Evolutionary conservation across 1,140 invertebrate species (phyloP), one percentile per base, ranked within the genome.

Genomic region (Zaprionus ornatus): DNA sequence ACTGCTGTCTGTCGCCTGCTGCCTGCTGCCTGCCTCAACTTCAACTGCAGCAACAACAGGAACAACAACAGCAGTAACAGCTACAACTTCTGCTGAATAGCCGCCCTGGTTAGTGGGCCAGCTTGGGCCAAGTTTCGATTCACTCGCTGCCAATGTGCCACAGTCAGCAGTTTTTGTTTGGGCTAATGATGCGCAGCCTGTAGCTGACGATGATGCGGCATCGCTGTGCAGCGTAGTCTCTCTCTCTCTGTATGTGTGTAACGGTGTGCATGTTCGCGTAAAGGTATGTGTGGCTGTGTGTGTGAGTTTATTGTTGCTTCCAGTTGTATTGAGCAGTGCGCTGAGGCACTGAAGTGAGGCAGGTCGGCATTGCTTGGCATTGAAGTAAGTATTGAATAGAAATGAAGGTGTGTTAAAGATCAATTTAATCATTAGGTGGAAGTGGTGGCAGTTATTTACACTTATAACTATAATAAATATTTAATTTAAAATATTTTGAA

Each of bases 151-250:
- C 80, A 83, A 79, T 83, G 77, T 83, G 72, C 63, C 55, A 62
- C 67, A 87, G 84, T 87, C 83, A 87, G 83, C 83, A 87, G 59
- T 84, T 84, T 83, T 88, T 61, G 72, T 80, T 84, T 78, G 80
- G 80, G 70, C 83, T 80, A 87, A 84, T 87, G 80, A 84, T 87
- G 80, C 80, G 76, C 56, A 82, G 83, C 72, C 78, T 79, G 68
- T 79, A 79, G 72, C 71, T 77, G 72, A 62, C 86, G 82, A 56
- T 75, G 67, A 35, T 69, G 40, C 71, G 50, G 35, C 29, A 56
- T 17, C n/a, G 50, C 3, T 32, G 32, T 68, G 29, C 79, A 67
- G 61, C 57, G n/a, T n/a, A n/a, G n/a, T n/a, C n/a, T n/a, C n/a
- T n/a, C n/a, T 9, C 29, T 9, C 9, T 32, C 29, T 32, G 3